phyloP scores from a whole-genome alignment of 2,113 vertebrate species.

The Trematocara unimaculatum region DNA sequence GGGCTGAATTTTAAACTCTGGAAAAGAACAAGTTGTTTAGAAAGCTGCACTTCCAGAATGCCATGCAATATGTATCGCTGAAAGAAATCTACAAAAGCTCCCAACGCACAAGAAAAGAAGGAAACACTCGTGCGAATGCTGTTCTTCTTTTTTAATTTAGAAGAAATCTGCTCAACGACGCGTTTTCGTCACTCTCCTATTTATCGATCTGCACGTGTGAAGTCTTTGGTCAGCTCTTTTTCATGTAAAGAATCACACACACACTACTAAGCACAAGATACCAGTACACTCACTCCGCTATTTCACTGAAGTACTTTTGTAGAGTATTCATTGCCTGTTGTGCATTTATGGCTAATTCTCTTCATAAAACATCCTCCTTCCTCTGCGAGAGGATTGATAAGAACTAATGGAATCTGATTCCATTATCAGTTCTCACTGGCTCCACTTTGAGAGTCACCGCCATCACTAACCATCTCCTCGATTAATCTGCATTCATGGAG shows the following conservation, averaged over 20 bases:
- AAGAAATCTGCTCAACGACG: not conserved
- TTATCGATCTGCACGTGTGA: not conserved
- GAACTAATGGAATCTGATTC: not conserved
- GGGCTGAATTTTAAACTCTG: not conserved
- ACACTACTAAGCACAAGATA: not conserved
- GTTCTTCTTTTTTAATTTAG: not conserved
- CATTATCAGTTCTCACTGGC: not conserved
- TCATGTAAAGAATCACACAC: not conserved
- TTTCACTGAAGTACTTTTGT: not conserved
- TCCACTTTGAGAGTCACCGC: not conserved
- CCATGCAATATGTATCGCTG: not conserved
- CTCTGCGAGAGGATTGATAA: not conserved
- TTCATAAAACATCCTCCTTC: rapidly evolving
- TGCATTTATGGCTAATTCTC: not conserved
- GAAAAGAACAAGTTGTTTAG: not conserved
- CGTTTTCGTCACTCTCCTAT: not conserved
- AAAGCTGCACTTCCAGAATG: not conserved
- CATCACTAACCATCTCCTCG: not conserved
- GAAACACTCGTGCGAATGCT: not conserved
- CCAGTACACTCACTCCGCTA: not conserved
- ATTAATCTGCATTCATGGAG: not conserved
- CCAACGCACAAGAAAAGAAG: not conserved
- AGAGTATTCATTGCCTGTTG: not conserved
- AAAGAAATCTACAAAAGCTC: not conserved
- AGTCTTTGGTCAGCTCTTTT: not conserved